Percentiles rank a stretch among this genome's conserved stretches.
These are phyloP conservation scores for Irena cyanogastra DNA, from an alignment of 2,113 vertebrate genomes.

Conservation along the genomic window DNA sequence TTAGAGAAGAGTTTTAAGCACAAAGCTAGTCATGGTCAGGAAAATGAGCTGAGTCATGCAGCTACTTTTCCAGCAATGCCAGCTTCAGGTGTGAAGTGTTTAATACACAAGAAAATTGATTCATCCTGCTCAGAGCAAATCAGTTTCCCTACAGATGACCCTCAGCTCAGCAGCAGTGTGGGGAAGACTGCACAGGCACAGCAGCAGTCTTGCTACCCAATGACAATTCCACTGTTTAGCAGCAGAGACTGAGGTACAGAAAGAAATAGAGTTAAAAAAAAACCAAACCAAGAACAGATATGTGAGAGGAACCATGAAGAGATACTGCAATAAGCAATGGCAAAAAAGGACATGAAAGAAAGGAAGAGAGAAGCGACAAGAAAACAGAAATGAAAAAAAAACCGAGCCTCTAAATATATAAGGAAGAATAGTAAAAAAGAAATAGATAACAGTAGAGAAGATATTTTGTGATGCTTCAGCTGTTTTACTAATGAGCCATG, in stretches of 20 bases:
- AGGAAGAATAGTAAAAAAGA: not conserved
- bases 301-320: not conserved
- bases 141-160: not conserved
- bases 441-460: not conserved
- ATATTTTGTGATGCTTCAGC: not conserved
- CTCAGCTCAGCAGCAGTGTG: not conserved
- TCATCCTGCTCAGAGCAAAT: not conserved
- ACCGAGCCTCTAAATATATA: not conserved
- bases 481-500: not conserved
- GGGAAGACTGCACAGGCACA: not conserved
- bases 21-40: not conserved
- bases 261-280: not conserved
- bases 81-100: slow-evolving; percentile 1
- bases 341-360: not conserved
- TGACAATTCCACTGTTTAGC: not conserved
- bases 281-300: not conserved
- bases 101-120: not conserved
- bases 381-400: not conserved
- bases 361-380: not conserved
- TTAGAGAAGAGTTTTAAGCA: not conserved
- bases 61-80: not conserved
- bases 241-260: not conserved
- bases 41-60: not conserved
- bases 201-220: not conserved
- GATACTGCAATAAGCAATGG: not conserved